Base-by-base conservation (phyloP, 2,113 vertebrate species). In the Turdus rufiventris region DNA sequence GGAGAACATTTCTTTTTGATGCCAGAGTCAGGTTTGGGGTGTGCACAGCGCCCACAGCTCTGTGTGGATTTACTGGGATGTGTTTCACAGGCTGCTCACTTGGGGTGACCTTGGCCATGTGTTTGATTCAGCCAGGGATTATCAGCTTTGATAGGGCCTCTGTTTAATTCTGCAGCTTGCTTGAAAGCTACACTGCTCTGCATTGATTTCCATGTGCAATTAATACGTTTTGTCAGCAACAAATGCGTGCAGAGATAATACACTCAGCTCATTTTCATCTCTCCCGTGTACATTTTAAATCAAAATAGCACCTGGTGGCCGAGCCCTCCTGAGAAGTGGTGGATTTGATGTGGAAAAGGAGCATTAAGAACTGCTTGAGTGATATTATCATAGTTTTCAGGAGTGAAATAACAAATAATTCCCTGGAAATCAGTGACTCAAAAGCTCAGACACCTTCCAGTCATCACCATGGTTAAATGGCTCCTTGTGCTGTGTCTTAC, bases 181-280 rank as follows among this genome's bases (percentile, higher is more conserved):
- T 34, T 91, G 83, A 95, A 95, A 94, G 53, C 88, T 65, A 8
- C 51, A 21, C 65, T 80, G 94, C 68, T 89, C 85, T 88, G 93
- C 84, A 85, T 93, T 91, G 94, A 95, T 97, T 96, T 97, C 89
- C 74, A 91, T 70, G 88, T 56, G 86, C 88, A 97, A 96, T 97
- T 97, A 97, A 95, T 95, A 45, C 3, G 1, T 92, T 94, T 92
- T 95, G 84, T 88, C 78, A 78, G 88, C 26, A 26, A 70, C 75
- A 70, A 90, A 67, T 11, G 58, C 54, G 0, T 74, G 89, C 78
- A 51, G 83, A 38, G 85, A 93, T 94, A 94, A 94, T 92, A 40
- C 2, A 75, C 71, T 76, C 29, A 10, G 2, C 60, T 94, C 84
- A 29, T 94, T 94, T 88, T 57, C 25, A 21, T 91, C 74, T 95